Evolutionary conservation across 2,797 vertebrate species (phyloP), one percentile per base, ranked within the genome.

Genomic region (Sebastes trivittatus): DNA sequence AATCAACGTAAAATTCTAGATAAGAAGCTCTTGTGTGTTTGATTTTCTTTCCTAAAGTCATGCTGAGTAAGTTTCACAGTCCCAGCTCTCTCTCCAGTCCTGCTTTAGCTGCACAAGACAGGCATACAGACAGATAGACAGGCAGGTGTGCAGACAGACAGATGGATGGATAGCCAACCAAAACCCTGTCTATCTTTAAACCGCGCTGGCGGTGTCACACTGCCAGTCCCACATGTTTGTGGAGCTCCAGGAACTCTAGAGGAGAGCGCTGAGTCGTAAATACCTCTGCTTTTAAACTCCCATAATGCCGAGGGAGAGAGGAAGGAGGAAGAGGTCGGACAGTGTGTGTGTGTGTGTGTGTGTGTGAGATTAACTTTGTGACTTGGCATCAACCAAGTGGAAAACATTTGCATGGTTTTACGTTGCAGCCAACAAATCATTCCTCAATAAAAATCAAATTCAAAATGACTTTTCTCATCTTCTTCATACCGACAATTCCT

Each of bases 231-330:
- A 78, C 77, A 83, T 90, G 90, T 80, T 84, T 60, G 76, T 58
- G 83, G 88, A 90, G 90, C 91, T 92, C 89, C 90, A 92, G 86
- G 92, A 94, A 93, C 88, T 88, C 85, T 65, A 90, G 85, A 85
- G 86, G 80, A 88, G 81, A 89, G 87, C 32, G 89, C 93, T 93
- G 92, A 91, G 92, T 94, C 92, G 89, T 94, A 95, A 94, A 95
- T 95, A 94, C 89, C 87, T 93, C 93, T 85, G 86, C 81, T 92
- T 94, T 94, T 93, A 95, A 94, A 92, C 86, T 88, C 84, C 90
- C 83, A 85, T 88, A 30, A 89, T 80, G 84, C 79, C 4, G 54
- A 77, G 72, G 64, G 65, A 62, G 74, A 68, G 83, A 72, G 68
- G 78, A 61, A 78, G 71, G 73, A 75, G 77, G 83, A 82, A 54